Base-by-base conservation (phyloP, 2,888 invertebrate species). In the Dexiosoma caninum region DNA sequence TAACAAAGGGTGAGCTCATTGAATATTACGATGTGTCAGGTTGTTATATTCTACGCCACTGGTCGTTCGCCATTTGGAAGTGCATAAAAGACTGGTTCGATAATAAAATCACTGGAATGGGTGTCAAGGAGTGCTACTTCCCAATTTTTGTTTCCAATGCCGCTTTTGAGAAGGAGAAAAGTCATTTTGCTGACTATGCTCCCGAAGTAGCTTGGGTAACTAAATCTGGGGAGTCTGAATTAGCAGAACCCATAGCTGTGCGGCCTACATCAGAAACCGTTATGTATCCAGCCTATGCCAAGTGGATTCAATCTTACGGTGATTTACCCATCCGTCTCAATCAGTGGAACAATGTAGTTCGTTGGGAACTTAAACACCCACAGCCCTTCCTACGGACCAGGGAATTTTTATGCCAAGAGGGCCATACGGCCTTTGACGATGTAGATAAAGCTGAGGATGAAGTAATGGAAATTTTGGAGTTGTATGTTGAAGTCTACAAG, bases 291-390 rank as follows among this genome's bases (percentile, higher is more conserved):
- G 95, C 98, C 0, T 99, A 96, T 91, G 97, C 98, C 40, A 97
- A 97, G 90, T 99, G 99, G 99, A 94, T 99, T 72, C 97, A 98
- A 91, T 98, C 98, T 44, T 96, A 99, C 88, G 91, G 99, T 64
- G 99, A 99, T 91, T 93, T 99, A 85, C 99, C 99, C 2, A 93
- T 98, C 81, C 96, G 95, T 87, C 92, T 99, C 6, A 99, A 99
- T 92, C 99, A 99, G 90, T 99, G 99, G 99, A 98, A 98, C 89
- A 99, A 98, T 89, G 98, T 99, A 86, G 99, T 99, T 85, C 93
- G 99, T 86, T 99, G 99, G 99, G 99, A 99, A 92, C 99, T 99
- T 91, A 99, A 99, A 89, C 98, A 99, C 91, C 99, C 99, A 6
- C 98, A 99, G 88, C 99, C 99, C 6, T 99, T 99, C 92, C 92